Base-by-base conservation (phyloP, 2,888 invertebrate species). In the Thecocarcelia acutangulata region DNA sequence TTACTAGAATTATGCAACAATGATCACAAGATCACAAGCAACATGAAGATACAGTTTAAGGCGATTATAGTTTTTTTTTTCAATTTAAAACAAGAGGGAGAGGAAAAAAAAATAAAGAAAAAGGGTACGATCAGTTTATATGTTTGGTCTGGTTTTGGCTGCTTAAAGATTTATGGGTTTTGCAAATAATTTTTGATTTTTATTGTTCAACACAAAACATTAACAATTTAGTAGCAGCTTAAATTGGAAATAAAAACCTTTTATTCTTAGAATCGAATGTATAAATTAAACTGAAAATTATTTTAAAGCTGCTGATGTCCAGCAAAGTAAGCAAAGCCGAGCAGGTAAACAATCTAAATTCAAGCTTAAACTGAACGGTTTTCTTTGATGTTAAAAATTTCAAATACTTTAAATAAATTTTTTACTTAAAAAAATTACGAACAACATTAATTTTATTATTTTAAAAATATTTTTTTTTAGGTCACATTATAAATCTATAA, bases 151-250 rank as follows among this genome's bases (percentile, higher is more conserved):
- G 2, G 11, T 56, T 63, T 48, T 44, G 50, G 48, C 21, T 58
- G 63, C 0, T 50, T 50, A 13, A 80, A 75, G 80, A 80, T 80
- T 75, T 80, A 80, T 80, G 64, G 74, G 13, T 46, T 64, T 75
- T 64, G 80, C 42, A 80, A 69, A 75, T 24, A 58, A 44, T 58
- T 75, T 80, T 80, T 64, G 9, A 75, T 44, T 54, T 75, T 75
- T 75, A 70, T 80, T 80, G 69, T 75, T 28, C 6, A 58, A 13
- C 40, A 19, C 21, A 74, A 44, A 52, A 28, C 40, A 11, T 17
- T 40, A 73, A 50, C 21, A n/a, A 58, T 63, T 63, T 69, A 74
- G 68, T 61, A 61, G 61, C 72, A 74, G 28, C 28, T 50, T 58
- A 17, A 44, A 63, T 42, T 19, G 37, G 42, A 37, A 63, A 56